A percentile compares a stretch with the other conserved stretches of the same genome.
Conservation (phyloP, 2,113 vertebrate species). For the Gnathonemus echidnorhynchus region DNA sequence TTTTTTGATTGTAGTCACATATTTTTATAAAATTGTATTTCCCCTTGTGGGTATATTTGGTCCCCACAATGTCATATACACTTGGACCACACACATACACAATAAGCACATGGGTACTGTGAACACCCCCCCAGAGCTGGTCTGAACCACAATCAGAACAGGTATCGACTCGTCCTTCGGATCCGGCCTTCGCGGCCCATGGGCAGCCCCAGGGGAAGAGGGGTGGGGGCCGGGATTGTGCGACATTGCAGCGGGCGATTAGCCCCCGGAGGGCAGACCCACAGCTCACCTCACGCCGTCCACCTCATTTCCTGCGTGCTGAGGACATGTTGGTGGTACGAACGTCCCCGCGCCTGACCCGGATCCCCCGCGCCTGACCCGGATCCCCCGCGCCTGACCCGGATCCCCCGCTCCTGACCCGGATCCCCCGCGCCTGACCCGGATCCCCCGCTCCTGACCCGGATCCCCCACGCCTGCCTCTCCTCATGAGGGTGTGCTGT, state of each 20-base stretch:
- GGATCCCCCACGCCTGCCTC: background rate
- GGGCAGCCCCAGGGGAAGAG: background rate
- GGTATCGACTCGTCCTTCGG: background rate
- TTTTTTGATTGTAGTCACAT: background rate
- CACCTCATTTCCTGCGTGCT: background rate
- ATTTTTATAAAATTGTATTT: background rate
- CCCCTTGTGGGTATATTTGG: background rate
- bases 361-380: background rate
- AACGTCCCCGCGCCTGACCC: background rate
- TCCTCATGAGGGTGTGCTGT: background rate
- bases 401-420: background rate
- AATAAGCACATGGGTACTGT: background rate
- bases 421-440: no score
- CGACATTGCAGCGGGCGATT: background rate
- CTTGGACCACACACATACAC: background rate
- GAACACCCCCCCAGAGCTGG: background rate
- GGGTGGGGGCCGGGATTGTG: background rate
- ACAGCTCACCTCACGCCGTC: background rate
- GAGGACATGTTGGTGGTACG: background rate
- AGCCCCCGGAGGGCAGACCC: constrained; percentile 3
- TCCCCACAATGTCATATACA: no score
- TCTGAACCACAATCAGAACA: background rate
- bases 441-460: background rate
- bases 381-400: background rate
- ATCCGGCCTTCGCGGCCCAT: background rate